A percentile compares a stretch with the other conserved stretches of the same genome.
Conservation (phyloP, 2,797 vertebrate species). For the Microtus agrestis region DNA sequence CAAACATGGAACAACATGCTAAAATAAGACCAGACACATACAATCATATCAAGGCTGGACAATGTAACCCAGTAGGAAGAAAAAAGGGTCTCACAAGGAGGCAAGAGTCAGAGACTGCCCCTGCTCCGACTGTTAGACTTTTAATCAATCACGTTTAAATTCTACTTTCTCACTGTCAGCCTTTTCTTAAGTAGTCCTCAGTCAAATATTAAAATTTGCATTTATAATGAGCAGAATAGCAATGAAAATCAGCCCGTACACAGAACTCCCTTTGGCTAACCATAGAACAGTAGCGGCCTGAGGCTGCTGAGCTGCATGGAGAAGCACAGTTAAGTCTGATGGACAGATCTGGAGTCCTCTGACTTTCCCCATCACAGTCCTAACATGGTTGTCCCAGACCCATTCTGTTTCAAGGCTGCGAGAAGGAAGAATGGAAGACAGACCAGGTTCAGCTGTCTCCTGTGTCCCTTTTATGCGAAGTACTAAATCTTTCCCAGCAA, state of each 20-base stretch:
- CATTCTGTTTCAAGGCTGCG: slow-evolving; percentile 6
- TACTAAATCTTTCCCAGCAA: slow-evolving; percentile 59
- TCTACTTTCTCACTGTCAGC: neutral
- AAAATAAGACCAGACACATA: neutral
- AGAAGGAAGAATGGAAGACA: slow-evolving; percentile 14
- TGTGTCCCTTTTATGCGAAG: slow-evolving; percentile 22
- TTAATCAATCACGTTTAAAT: neutral
- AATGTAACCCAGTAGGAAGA: neutral
- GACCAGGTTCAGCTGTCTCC: slow-evolving; percentile 24
- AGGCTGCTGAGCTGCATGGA: neutral
- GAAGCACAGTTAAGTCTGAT: neutral
- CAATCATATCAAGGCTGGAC: neutral
- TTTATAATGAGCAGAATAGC: neutral
- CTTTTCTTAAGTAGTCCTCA: neutral
- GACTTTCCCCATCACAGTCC: neutral
- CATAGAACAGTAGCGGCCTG: neutral
- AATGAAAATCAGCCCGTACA: neutral
- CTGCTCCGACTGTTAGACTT: neutral
- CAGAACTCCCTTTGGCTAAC: neutral
- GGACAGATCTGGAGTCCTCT: neutral
- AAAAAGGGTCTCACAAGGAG: neutral
- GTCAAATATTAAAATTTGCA: neutral
- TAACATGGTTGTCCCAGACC: slow-evolving; percentile 20
- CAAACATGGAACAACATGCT: neutral
- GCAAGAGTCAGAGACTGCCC: neutral